phyloP scores from a whole-genome alignment of 2,888 invertebrate species.

The Lycophotia porphyrea region DNA sequence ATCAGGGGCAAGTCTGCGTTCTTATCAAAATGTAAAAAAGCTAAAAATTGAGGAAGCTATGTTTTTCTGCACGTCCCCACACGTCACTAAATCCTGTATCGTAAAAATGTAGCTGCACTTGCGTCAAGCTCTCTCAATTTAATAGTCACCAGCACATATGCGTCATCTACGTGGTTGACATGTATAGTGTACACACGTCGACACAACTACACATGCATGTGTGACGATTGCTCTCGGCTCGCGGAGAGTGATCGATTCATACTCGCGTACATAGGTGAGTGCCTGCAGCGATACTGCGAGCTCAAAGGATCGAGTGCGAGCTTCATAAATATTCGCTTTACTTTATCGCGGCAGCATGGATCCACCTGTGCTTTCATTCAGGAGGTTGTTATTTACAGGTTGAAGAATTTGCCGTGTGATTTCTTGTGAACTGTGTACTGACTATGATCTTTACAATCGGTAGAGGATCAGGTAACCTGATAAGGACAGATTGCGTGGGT shows the following conservation, averaged over 20 bases:
- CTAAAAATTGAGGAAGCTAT: background rate
- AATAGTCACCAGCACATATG: background rate
- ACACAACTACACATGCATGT: background rate
- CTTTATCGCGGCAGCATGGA: background rate
- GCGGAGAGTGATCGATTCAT: conserved; percentile 21
- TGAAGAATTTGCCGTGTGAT: background rate
- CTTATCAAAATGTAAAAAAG: background rate
- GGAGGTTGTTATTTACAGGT: background rate
- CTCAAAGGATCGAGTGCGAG: conserved; percentile 6
- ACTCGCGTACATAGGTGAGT: background rate
- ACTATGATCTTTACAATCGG: background rate
- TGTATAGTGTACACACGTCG: conserved; percentile 6
- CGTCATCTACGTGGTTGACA: background rate
- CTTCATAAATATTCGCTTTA: conserved; percentile 16
- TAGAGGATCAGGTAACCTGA: background rate
- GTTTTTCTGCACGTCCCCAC: background rate
- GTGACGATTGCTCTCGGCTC: conserved; percentile 13
- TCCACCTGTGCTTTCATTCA: background rate
- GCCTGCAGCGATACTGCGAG: conserved; percentile 6
- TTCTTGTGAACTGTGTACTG: background rate
- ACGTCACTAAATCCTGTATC: background rate
- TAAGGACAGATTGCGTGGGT: background rate
- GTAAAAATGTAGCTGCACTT: background rate
- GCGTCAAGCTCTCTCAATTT: background rate
- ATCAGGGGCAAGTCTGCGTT: background rate